Conservation (phyloP, 2,113 vertebrate genomes). For the Pedionomus torquatus region DNA sequence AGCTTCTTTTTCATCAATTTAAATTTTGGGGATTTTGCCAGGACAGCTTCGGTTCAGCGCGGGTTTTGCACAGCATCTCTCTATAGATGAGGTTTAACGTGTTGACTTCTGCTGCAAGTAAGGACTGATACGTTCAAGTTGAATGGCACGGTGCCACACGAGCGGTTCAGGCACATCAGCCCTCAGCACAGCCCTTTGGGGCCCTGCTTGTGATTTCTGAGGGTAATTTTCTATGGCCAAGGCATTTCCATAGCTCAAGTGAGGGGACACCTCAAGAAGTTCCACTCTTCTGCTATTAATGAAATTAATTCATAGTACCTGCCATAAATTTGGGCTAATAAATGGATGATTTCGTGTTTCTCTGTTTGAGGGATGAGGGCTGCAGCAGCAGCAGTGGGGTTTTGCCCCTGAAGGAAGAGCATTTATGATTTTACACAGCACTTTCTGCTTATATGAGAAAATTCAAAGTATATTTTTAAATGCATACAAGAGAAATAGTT, state of each 20-base stretch:
- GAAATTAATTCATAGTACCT: not conserved
- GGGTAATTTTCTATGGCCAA: not conserved
- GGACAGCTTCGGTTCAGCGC: not conserved
- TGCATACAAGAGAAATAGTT: constrained; percentile 7
- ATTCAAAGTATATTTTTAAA: constrained; percentile 63
- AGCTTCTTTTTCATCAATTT: not conserved
- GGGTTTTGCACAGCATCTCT: not conserved
- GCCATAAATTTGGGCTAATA: not conserved
- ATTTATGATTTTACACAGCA: constrained; percentile 28
- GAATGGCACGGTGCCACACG: not conserved
- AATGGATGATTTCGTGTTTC: not conserved
- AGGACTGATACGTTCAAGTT: not conserved
- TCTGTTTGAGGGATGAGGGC: not conserved
- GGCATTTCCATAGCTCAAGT: constrained; percentile 1
- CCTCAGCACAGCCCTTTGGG: not conserved
- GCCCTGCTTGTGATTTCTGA: not conserved
- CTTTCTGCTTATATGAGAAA: not conserved
- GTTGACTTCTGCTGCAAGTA: not conserved
- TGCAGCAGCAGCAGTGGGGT: not conserved
- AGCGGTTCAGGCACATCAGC: not conserved
- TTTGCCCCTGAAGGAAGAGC: constrained; percentile 1
- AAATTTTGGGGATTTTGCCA: not conserved
- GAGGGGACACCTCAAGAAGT: not conserved
- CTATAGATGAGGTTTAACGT: not conserved
- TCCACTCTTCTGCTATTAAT: not conserved